These are phyloP conservation scores for Drosophila oshimai DNA, from an alignment of 1,140 invertebrate genomes.

Conservation along the genomic window DNA sequence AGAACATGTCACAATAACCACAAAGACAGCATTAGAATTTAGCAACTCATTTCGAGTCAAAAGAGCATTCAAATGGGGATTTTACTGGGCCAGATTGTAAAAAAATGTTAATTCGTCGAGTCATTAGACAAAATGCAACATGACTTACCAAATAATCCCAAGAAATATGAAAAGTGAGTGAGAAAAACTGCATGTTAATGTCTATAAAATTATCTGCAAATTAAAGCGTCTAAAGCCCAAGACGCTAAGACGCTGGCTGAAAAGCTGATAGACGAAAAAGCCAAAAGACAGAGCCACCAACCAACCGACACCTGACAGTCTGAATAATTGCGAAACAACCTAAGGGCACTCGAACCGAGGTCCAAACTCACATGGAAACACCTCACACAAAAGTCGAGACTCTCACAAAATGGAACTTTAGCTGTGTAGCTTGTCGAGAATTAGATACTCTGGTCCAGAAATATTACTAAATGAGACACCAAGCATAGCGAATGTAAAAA, in stretches of 20 bases:
- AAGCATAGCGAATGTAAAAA: neutral
- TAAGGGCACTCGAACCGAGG: constrained; percentile 66
- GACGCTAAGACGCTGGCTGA: constrained; percentile 34
- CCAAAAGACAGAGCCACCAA: neutral
- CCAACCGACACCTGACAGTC: constrained; percentile 27
- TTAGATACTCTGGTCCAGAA: neutral
- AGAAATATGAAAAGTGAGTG: constrained; percentile 62
- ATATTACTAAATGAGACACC: neutral
- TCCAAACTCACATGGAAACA: constrained; percentile 36
- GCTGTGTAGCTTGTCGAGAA: constrained; percentile 17
- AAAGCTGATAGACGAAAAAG: constrained; percentile 19
- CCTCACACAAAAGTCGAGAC: constrained; percentile 16
- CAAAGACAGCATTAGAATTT: constrained; percentile 16
- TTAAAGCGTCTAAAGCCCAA: constrained; percentile 64
- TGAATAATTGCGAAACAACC: constrained; percentile 61
- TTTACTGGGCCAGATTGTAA: constrained; percentile 24
- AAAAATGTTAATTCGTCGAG: constrained; percentile 58
- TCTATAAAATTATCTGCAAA: constrained; percentile 73
- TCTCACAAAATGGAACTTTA: constrained; percentile 9
- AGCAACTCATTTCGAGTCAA: constrained; percentile 33
- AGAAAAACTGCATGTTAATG: constrained; percentile 74
- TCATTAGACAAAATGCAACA: constrained; percentile 75
- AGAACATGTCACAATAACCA: constrained; percentile 24
- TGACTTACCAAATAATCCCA: constrained; percentile 62
- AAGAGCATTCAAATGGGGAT: constrained; percentile 25